These are phyloP conservation scores for Pogonus chalceus DNA, from an alignment of 1,140 invertebrate species.

Conservation along the genomic window DNA sequence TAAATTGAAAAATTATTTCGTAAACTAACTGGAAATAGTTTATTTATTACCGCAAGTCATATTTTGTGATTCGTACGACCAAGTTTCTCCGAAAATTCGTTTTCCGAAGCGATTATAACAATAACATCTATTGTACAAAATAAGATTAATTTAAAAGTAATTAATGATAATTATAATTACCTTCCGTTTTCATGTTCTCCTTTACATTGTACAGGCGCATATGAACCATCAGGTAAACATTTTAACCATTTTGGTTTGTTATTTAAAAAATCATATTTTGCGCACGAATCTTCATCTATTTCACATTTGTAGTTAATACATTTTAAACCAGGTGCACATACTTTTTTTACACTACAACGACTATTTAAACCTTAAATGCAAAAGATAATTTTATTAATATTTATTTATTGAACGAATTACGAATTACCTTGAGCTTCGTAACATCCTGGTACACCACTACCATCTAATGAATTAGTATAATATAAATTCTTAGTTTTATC, in stretches of 20 bases:
- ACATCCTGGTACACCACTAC: neutral
- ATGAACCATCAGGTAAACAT: constrained; percentile 42
- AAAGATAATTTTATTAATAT: too few relatives aligned
- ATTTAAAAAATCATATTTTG: neutral
- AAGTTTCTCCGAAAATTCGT: constrained; percentile 46
- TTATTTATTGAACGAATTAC: too few relatives aligned
- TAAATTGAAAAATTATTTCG: constrained; percentile 21
- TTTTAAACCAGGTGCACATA: neutral
- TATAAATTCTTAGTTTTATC: neutral
- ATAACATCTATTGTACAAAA: constrained; percentile 41
- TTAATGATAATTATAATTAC: constrained; percentile 24
- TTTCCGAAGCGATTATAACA: constrained; percentile 40
- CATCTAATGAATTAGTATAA: neutral
- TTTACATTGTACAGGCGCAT: constrained; percentile 46
- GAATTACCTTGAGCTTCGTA: too few relatives aligned
- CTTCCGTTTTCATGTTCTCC: constrained; percentile 42
- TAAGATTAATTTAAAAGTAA: constrained; percentile 10
- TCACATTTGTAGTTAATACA: neutral
- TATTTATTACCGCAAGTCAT: constrained; percentile 42
- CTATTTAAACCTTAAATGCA: neutral
- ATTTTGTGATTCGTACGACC: constrained; percentile 37
- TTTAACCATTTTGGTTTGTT: constrained; percentile 31
- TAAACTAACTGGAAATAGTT: neutral
- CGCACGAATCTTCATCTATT: neutral
- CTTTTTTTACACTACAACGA: neutral